Percentiles rank a stretch among this genome's conserved stretches.
These are phyloP conservation scores for Prionace glauca DNA, from an alignment of 2,797 vertebrate species.

Conservation along the genomic window DNA sequence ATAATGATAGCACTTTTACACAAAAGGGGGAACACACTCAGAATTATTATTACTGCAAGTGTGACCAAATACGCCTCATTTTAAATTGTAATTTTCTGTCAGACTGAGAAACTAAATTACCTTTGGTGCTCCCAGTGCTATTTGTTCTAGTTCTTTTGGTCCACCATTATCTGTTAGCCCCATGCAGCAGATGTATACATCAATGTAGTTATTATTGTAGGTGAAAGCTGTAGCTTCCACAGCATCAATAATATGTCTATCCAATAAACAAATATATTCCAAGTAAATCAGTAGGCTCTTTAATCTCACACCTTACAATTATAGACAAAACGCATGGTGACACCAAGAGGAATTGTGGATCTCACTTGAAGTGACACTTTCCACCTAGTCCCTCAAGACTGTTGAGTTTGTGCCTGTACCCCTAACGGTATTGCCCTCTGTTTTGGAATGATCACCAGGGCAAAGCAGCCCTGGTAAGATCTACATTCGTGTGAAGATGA, in stretches of 20 bases:
- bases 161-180: slow-evolving; percentile 41
- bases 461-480: background rate
- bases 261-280: slow-evolving; percentile 34
- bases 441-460: background rate
- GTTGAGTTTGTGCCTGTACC: background rate
- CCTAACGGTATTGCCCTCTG: background rate
- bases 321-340: background rate
- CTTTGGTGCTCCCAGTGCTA: slow-evolving; percentile 43
- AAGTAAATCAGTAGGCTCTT: background rate
- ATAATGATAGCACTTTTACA: background rate
- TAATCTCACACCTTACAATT: background rate
- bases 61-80: slow-evolving; percentile 40
- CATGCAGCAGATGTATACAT: slow-evolving; percentile 45
- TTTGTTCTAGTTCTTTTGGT: slow-evolving; percentile 42
- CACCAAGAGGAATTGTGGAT: background rate
- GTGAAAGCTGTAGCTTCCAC: slow-evolving; percentile 41
- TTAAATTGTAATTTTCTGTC: slow-evolving; percentile 42
- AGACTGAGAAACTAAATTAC: slow-evolving; percentile 7
- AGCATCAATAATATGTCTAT: slow-evolving; percentile 42
- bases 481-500: background rate
- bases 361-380: background rate
- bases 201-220: slow-evolving; percentile 42
- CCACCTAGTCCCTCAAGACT: background rate
- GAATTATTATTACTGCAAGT: background rate
- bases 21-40: background rate